phyloP scores from a whole-genome alignment of 2,113 vertebrate species.

The Panthera tigris region DNA sequence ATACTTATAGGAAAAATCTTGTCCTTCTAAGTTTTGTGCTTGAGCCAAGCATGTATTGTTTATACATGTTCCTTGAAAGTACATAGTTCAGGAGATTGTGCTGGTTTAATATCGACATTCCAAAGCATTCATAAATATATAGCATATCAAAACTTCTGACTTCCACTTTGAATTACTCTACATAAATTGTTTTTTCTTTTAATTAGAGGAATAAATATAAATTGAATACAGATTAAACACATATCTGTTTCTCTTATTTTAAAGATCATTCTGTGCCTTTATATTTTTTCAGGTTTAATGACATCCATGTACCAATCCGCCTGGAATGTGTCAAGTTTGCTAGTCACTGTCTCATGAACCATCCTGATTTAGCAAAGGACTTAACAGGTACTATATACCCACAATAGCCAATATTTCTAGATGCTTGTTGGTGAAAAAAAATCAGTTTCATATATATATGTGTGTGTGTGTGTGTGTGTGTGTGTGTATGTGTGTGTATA shows the following conservation, averaged over 20 bases:
- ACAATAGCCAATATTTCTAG: not conserved
- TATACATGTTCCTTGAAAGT: not conserved
- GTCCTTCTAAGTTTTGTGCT: not conserved
- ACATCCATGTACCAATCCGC: constrained; percentile 98
- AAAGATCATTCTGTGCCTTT: constrained; percentile 67
- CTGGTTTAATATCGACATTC: not conserved
- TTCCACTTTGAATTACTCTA: not conserved
- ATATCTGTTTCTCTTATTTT: constrained; percentile 47
- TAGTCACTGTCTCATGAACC: constrained; percentile 99
- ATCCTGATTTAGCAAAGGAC: constrained; percentile 98
- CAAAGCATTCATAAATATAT: not conserved
- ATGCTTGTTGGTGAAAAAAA: not conserved
- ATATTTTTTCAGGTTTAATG: constrained; percentile 92
- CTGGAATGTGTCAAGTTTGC: constrained; percentile 99
- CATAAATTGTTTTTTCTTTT: not conserved
- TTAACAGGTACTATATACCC: constrained; percentile 90
- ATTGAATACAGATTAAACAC: not conserved
- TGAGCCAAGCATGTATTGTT: not conserved
- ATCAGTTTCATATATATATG: not conserved
- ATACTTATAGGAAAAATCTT: not conserved
- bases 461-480: accelerated
- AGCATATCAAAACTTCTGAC: not conserved
- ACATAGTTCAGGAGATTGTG: not conserved
- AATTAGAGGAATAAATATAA: not conserved
- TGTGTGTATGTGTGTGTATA: no score